Conservation (phyloP, 92 coral and sea anemone genomes). For the Epizoanthus ramosus region DNA sequence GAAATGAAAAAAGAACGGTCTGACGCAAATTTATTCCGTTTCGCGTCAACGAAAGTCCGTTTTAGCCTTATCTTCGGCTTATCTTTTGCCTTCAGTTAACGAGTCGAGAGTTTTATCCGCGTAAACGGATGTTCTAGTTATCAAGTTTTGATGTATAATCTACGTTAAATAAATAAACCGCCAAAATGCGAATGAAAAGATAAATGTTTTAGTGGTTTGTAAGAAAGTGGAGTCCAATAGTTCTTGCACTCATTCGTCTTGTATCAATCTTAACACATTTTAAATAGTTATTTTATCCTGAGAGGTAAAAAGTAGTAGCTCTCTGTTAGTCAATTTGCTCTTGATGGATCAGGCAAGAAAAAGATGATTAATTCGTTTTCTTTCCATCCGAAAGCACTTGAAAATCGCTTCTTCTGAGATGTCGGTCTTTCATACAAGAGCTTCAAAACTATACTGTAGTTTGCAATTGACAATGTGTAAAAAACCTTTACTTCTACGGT, state of each 20-base stretch:
- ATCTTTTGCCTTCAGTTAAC: too few relatives aligned
- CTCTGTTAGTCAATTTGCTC: background rate
- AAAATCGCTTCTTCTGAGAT: background rate
- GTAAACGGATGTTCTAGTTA: too few relatives aligned
- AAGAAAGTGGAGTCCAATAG: slow-evolving; percentile 26
- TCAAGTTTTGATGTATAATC: background rate
- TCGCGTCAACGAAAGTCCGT: too few relatives aligned
- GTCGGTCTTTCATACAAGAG: slow-evolving; percentile 13
- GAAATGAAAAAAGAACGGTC: too few relatives aligned
- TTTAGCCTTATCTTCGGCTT: too few relatives aligned
- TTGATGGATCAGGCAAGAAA: background rate
- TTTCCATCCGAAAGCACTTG: slow-evolving; percentile 40
- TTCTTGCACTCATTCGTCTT: background rate
- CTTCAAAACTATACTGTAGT: slow-evolving; percentile 7
- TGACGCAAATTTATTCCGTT: too few relatives aligned
- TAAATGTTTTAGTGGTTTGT: slow-evolving; percentile 32
- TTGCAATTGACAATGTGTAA: slow-evolving; percentile 14
- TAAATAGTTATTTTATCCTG: slow-evolving; percentile 12
- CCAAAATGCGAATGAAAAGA: slow-evolving; percentile 7
- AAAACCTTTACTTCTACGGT: background rate
- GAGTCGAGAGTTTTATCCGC: too few relatives aligned
- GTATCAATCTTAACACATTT: slow-evolving; percentile 12
- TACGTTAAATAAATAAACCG: slow-evolving; percentile 29
- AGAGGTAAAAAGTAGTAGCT: background rate
- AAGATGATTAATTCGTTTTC: background rate